These are phyloP conservation scores for Vannuccia rotundouncinata DNA, from an alignment of 2,888 invertebrate genomes.

Conservation along the genomic window DNA sequence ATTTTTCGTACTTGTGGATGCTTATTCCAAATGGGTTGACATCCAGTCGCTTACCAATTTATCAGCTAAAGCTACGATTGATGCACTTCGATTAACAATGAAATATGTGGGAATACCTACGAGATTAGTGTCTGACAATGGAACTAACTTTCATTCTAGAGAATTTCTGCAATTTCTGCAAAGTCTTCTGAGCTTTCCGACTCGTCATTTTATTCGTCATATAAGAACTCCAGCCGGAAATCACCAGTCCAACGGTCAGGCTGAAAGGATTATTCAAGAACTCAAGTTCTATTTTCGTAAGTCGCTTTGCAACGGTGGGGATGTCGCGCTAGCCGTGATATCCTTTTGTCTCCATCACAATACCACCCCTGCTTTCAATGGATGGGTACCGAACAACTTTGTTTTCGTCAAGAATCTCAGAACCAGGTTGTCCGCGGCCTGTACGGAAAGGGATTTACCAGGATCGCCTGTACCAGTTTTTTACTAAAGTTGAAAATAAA, in stretches of 20 bases:
- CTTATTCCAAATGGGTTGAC: constrained; percentile 33
- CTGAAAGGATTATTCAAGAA: neutral
- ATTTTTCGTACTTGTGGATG: constrained; percentile 23
- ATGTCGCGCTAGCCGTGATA: neutral
- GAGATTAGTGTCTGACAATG: constrained; percentile 14
- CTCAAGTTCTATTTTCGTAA: neutral
- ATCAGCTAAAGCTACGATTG: constrained; percentile 1
- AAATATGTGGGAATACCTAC: constrained; percentile 4
- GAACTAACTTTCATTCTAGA: neutral
- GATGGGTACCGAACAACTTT: neutral
- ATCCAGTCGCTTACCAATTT: neutral
- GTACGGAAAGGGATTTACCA: constrained; percentile 10
- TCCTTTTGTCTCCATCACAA: neutral
- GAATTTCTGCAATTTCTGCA: constrained; percentile 17
- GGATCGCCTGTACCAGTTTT: neutral
- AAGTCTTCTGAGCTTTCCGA: neutral
- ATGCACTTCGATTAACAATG: neutral
- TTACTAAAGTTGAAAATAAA: neutral
- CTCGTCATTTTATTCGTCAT: neutral
- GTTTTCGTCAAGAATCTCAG: neutral
- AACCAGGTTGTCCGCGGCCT: neutral
- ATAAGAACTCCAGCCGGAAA: constrained; percentile 14
- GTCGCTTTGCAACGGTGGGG: neutral
- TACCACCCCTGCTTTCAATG: constrained; percentile 7
- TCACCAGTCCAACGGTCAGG: constrained; percentile 27